Base-by-base conservation (phyloP, 1,140 invertebrate species). In the Drosophila equinoxialis region DNA sequence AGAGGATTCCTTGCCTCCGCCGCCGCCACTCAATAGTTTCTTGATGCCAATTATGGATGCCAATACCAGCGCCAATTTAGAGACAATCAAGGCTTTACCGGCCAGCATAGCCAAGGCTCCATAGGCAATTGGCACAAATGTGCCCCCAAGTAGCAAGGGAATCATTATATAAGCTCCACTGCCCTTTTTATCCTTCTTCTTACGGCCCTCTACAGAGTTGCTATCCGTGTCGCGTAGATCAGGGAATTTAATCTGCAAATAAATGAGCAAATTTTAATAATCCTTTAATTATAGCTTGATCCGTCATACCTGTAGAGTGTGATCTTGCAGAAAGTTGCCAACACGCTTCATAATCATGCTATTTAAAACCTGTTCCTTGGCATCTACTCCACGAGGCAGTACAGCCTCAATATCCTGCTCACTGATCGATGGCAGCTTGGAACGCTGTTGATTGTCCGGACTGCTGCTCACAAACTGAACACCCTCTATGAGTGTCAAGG, bases 11-110 rank as follows among this genome's bases (percentile, higher is more conserved):
- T 94, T 94, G 13, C 94, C 94, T 33, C 93, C 92, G 26, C 93
- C 93, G 4, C 94, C 94, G 3, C 94, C 94, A 11, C 95, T 94
- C 13, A 97, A 92, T 1, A 97, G 93, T 83, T 97, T 97, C 93
- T 97, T 97, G 79, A 97, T 92, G 1, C 96, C 96, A 65, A 97
- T 96, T 72, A 97, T 97, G 65, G 95, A 96, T 35, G 96, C 96
- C 23, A 97, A 92, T 0, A 96, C 96, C 37, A 97, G 90, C 6
- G 96, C 96, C 51, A 97, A 92, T 87, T 97, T 97, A 82, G 96
- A 96, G 57, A 97, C 95, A 78, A 97, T 97, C 39, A 97, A 92
- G 39, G 96, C 96, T 91, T 97, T 97, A 67, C 96, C 96, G 20
- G 96, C 96, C 35, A 97, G 90, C 13, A 97, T 94, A 3, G 96